Base-by-base conservation (phyloP, 2,888 invertebrate genomes). In the Ochropacha duplaris region DNA sequence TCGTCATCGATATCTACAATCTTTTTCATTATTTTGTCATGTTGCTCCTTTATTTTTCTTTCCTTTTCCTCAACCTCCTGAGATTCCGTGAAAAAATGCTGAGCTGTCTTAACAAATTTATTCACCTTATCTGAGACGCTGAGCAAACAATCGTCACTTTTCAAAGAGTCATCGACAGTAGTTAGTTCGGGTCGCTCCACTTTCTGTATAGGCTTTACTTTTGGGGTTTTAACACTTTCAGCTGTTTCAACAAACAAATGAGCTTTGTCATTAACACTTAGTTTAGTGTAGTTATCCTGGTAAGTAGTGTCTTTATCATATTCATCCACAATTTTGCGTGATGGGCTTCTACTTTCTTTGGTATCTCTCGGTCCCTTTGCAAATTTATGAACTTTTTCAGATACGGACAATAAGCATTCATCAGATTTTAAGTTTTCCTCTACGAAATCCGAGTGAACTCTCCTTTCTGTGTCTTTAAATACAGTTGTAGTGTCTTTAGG, bases 381-480 rank as follows among this genome's bases (percentile, higher is more conserved):
- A 76, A 95, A 96, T 70, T 95, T 95, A 34, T 92, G 93, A 0
- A 96, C 95, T 80, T 96, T 96, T 75, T 95, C 94, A 49, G 95
- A 94, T 9, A 96, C 95, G 54, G 95, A 94, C 26, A 96, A 68
- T 16, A 95, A 82, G 68, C 95, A 95, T 68, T 95, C 95, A 68
- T 95, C 95, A 31, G 92, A 86, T 77, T 87, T 88, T 44, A 94
- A 76, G 61, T 87, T 87, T 26, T 92, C 87, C 58, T 94, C 89
- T 39, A 91, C 88, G 54, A 92, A 90, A 52, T 94, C 94, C 4
- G 94, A 93, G 71, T 93, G 93, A 55, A 92, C 83, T 69, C 67
- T 74, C 59, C 52, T 83, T 76, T 91, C 89, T 4, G 73, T 81
- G 4, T 90, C 81, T 69, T 83, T 83, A 69, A 92, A 84, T 59